Conservation (phyloP, 2,888 invertebrate species). For the Criorhina ranunculi region DNA sequence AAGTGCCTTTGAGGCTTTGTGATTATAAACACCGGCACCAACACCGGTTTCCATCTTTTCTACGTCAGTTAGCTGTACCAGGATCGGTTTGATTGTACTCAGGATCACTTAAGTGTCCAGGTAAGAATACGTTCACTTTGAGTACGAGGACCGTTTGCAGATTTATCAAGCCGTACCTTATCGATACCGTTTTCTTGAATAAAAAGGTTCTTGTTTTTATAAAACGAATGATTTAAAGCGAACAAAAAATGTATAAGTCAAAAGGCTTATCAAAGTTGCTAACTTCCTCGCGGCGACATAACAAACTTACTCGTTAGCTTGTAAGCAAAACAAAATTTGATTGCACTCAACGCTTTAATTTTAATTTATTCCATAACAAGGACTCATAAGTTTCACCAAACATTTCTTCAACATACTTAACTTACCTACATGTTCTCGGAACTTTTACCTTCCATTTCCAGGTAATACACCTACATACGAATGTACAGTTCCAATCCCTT, state of each 20-base stretch:
- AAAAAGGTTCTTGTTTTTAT: too few species aligned
- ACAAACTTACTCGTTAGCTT: neutral
- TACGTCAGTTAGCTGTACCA: too few species aligned
- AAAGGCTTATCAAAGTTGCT: neutral
- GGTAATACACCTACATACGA: neutral
- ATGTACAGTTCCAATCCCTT: neutral
- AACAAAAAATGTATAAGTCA: neutral
- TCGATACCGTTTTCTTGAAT: too few species aligned
- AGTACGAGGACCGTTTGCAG: too few species aligned
- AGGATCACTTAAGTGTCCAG: too few species aligned
- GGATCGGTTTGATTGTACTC: too few species aligned
- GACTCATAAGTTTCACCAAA: neutral
- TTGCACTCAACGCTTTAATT: neutral
- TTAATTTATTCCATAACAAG: conserved; percentile 1
- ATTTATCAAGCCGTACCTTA: too few species aligned
- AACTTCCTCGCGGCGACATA: neutral
- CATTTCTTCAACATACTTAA: neutral
- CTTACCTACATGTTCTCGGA: conserved; percentile 7
- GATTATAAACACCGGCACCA: too few species aligned
- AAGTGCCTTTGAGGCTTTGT: too few species aligned
- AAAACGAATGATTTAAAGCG: too few species aligned
- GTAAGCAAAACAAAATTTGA: neutral
- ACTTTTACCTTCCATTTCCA: conserved; percentile 10
- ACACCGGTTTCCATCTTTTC: too few species aligned
- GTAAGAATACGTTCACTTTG: too few species aligned